A percentile compares a stretch with the other conserved stretches of the same genome.
These are phyloP conservation scores for Brachionus rotundiformis DNA, from an alignment of 1,140 invertebrate species.

Conservation along the genomic window DNA sequence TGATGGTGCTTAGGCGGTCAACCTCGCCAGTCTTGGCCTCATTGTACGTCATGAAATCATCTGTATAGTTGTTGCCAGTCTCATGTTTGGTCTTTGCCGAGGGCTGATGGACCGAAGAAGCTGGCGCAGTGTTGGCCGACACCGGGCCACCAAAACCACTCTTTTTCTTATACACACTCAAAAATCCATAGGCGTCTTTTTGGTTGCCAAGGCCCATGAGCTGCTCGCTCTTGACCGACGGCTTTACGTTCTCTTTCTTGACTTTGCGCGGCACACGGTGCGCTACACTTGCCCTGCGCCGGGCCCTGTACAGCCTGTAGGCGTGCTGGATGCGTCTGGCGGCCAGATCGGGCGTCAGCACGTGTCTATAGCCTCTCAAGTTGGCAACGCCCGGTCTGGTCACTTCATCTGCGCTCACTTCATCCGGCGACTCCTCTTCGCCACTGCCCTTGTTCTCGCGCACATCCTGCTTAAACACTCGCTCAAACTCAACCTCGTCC, in stretches of 20 bases:
- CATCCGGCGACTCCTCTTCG: neutral
- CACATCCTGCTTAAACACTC: constrained; percentile 37
- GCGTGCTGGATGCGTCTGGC: constrained; percentile 29
- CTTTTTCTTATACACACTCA: constrained; percentile 26
- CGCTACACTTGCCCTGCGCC: neutral
- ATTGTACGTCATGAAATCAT: constrained; percentile 40
- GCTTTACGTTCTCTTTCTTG: constrained; percentile 5
- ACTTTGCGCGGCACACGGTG: neutral
- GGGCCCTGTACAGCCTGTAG: neutral
- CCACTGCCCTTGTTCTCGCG: neutral
- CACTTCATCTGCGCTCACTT: neutral
- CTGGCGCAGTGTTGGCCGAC: neutral
- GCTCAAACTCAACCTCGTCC: neutral
- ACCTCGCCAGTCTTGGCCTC: neutral
- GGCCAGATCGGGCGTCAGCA: constrained; percentile 15
- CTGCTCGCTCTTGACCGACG: neutral
- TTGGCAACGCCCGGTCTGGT: neutral
- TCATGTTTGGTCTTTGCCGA: neutral
- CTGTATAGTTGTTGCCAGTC: constrained; percentile 5
- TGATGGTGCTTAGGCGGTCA: constrained; percentile 12
- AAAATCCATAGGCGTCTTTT: constrained; percentile 4
- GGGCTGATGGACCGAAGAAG: neutral
- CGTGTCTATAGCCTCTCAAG: neutral
- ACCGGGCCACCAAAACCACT: neutral
- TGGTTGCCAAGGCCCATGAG: neutral